These are phyloP conservation scores for Oscheius sp. DNA, from an alignment of 1,140 invertebrate genomes.

Conservation along the genomic window DNA sequence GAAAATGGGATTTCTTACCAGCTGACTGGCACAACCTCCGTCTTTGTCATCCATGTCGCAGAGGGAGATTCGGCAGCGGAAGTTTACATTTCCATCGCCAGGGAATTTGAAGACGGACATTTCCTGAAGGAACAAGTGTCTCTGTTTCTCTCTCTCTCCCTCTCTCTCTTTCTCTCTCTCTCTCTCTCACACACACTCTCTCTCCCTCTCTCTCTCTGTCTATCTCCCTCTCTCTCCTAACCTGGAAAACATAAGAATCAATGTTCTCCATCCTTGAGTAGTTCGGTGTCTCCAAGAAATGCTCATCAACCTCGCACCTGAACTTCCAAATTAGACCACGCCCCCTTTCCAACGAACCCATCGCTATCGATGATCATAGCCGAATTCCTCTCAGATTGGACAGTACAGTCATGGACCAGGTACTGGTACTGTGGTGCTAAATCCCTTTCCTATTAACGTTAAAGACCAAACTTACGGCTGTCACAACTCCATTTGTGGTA, in stretches of 20 bases:
- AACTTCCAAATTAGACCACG: conserved; percentile 21
- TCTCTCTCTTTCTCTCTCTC: neutral
- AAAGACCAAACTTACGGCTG: conserved; percentile 39
- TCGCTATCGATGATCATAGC: conserved; percentile 53
- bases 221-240: neutral
- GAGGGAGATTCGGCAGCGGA: conserved; percentile 53
- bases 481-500: conserved; percentile 59
- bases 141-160: neutral
- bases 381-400: conserved; percentile 48
- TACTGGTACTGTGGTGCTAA: conserved; percentile 56
- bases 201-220: neutral
- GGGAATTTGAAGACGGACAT: conserved; percentile 61
- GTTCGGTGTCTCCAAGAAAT: conserved; percentile 58
- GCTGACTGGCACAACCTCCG: conserved; percentile 46
- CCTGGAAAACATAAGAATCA: conserved; percentile 49
- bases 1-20: conserved; percentile 44
- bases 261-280: conserved; percentile 44
- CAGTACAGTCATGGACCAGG: conserved; percentile 57
- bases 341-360: conserved; percentile 36
- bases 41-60: conserved; percentile 49
- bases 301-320: conserved; percentile 56
- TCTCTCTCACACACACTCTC: neutral
- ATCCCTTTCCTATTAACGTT: conserved; percentile 19
- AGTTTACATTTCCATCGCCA: conserved; percentile 54
- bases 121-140: conserved; percentile 47